Base-by-base conservation (phyloP, 2,888 invertebrate genomes). In the Pyrochroa serraticornis region DNA sequence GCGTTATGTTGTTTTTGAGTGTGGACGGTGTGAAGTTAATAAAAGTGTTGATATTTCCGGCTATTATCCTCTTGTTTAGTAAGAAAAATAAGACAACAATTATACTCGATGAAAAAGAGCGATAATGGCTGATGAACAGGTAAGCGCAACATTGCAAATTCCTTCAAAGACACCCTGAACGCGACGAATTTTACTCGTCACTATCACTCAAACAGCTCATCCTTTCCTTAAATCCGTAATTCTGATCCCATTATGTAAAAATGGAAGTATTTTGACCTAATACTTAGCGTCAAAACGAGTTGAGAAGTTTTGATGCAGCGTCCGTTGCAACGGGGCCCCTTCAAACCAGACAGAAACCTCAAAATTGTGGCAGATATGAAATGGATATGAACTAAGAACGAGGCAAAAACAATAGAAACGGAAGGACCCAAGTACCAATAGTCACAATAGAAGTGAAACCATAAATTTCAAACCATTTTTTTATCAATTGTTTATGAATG, bases 121-220 rank as follows among this genome's bases (percentile, higher is more conserved):
- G 78, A 87, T 87, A 85, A 89, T 89, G 88, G 88, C 88, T 85
- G 88, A 88, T 81, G 87, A 88, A 85, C 88, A 88, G 88, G 88
- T 88, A 84, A 85, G 86, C 33, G 42, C 39, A 31, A 8, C 47
- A 31, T 33, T 37, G 10, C 35, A 34, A 57, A 41, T 35, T 43
- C 36, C 49, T 30, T 10, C 50, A 34, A 30, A 48, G n/a, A 46
- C 47, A 36, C n/a, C 14, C 37, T 42, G 45, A 49, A 7, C 44
- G 34, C 47, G 32, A 45, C 38, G 12, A 43, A 22, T 12, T 13
- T 42, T 22, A 12, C 35, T 34, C 44, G 12, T 12, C 14, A 36
- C 35, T 22, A 9, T 22, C 32, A 13, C 9, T 3, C 36, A 34
- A 34, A 3, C 32, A 42, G 37, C 38, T 48, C 37, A 44, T 44